Conservation (phyloP, 2,888 invertebrate genomes). For the Spodoptera picta region DNA sequence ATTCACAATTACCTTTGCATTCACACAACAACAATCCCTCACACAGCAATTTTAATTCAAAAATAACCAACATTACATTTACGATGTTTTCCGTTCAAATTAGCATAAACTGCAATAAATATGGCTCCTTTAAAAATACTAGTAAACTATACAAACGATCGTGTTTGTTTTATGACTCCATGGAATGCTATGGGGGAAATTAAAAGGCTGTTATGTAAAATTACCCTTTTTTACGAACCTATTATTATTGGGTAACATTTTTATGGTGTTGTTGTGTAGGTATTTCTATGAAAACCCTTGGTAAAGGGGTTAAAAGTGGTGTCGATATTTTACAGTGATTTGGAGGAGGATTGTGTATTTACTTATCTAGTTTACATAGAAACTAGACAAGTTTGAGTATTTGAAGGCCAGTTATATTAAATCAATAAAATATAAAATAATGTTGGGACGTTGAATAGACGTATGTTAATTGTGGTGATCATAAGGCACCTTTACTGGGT, state of each 20-base stretch:
- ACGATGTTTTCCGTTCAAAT: slow-evolving; percentile 33
- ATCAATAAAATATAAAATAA: no score
- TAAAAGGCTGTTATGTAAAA: slow-evolving; percentile 60
- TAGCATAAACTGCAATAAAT: slow-evolving; percentile 54
- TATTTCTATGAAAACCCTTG: slow-evolving; percentile 19
- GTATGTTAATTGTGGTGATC: no score
- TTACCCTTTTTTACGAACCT: slow-evolving; percentile 56
- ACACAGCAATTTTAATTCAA: background rate
- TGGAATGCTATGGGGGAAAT: slow-evolving; percentile 48
- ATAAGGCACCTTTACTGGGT: no score
- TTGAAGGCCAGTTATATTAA: no score
- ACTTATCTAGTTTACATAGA: no score
- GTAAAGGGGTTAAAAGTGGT: slow-evolving; percentile 13
- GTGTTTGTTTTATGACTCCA: slow-evolving; percentile 59
- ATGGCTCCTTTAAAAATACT: slow-evolving; percentile 37
- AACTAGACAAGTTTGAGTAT: no score
- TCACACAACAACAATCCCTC: no score
- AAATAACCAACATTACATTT: slow-evolving; percentile 19
- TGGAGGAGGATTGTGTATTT: no score
- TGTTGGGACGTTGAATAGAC: no score
- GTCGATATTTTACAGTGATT: background rate
- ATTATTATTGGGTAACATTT: slow-evolving; percentile 46
- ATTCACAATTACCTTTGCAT: background rate
- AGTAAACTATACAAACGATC: slow-evolving; percentile 52
- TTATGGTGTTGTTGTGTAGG: slow-evolving; percentile 28